Base-by-base conservation (phyloP, 2,888 invertebrate species). In the Limnephilus lunatus region DNA sequence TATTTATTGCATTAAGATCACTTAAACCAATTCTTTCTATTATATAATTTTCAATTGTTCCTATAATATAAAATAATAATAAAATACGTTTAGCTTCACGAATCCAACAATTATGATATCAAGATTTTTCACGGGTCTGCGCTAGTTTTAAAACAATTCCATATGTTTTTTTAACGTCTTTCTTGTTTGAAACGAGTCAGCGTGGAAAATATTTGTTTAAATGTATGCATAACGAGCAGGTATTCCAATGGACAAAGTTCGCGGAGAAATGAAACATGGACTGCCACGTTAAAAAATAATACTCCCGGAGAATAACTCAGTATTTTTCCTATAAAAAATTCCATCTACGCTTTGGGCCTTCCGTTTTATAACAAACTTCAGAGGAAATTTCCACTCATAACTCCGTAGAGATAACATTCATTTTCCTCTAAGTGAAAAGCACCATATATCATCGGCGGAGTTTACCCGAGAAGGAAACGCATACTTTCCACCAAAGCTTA, bases 361-460 rank as follows among this genome's bases (percentile, higher is more conserved):
- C 32, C 32, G 39, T 85, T 85, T 25, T 35, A 35, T 35, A 85
- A 85, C 39, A 39, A 85, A 85, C 35, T 85, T 85, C 85, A 35
- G 19, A 9, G 68, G 68, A 68, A 85, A 39, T 85, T 85, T 85
- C 39, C 85, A 32, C 85, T 85, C 85, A 85, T 85, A 39, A 39
- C 32, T 31, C 85, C n/a, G 35, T 85, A 39, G 86, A 86, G 86
- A 86, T 86, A 86, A 35, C 48, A 86, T 48, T 86, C 35, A 86
- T 86, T 86, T 48, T 25, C 44, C 53, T 48, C 44, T 53, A 44
- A 86, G 86, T 44, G 39, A 44, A 48, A 86, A 86, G 86, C 48
- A 30, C 48, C 86, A 48, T 86, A 86, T 86, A 86, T 86, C 86
- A 86, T 68, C 86, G 30, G n/a, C n/a, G 48, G 48, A 39, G 85